Evolutionary conservation across 2,797 vertebrate species (phyloP).

Genomic region (Apogon talboti): DNA sequence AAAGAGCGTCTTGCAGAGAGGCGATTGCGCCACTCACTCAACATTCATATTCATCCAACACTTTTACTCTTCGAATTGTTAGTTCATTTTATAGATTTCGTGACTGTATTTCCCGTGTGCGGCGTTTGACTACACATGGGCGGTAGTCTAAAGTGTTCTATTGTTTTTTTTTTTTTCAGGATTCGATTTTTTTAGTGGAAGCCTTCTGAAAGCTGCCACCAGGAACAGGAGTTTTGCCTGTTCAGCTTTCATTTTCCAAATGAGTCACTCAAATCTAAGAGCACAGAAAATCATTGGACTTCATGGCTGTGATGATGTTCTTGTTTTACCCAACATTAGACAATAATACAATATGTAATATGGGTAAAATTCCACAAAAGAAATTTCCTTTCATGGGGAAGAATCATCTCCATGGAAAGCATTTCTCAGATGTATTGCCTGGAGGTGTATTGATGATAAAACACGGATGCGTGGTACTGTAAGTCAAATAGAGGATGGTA

Average conservation of each 20-base stretch:
- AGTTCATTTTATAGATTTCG: not conserved
- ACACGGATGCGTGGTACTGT: constrained; percentile 30
- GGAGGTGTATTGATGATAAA: constrained; percentile 53
- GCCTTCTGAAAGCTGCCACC: not conserved
- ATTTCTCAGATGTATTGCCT: constrained; percentile 39
- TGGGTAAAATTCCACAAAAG: not conserved
- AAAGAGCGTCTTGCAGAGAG: constrained; percentile 14
- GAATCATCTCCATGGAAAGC: constrained; percentile 15
- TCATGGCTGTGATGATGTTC: constrained; percentile 18
- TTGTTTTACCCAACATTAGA: constrained; percentile 14
- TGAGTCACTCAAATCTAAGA: constrained; percentile 4
- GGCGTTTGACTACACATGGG: not conserved
- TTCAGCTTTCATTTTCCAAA: constrained; percentile 7
- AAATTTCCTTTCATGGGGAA: constrained; percentile 23
- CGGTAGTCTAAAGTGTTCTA: not conserved
- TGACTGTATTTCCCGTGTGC: not conserved
- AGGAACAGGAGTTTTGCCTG: not conserved
- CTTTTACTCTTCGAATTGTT: not conserved
- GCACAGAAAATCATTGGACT: not conserved
- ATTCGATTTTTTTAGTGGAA: not conserved
- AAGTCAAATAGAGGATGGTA: constrained; percentile 35
- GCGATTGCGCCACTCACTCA: constrained; percentile 4
- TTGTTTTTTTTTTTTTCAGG: not conserved
- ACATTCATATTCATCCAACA: not conserved
- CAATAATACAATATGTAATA: constrained; percentile 11